A percentile compares a stretch with the other conserved stretches of the same genome.
Conservation (phyloP, 1,140 invertebrate genomes). For the Drosophila orena region DNA sequence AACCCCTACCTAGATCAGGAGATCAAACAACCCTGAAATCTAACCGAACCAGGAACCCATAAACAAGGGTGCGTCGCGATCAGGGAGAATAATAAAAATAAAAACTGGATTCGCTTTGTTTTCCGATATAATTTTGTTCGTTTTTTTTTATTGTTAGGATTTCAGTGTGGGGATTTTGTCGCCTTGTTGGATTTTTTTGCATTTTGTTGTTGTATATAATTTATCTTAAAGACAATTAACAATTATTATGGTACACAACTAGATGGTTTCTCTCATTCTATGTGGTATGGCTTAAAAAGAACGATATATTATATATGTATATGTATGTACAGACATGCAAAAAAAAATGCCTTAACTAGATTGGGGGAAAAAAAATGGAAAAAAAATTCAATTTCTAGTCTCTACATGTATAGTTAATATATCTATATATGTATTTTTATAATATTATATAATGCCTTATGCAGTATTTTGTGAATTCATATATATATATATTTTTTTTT, state of each 20-base stretch:
- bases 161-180: slow-evolving; percentile 41
- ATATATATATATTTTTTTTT: slow-evolving; percentile 16
- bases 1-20: background rate
- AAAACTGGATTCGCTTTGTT: slow-evolving; percentile 41
- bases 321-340: slow-evolving; percentile 71
- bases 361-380: slow-evolving; percentile 43
- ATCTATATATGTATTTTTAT: slow-evolving; percentile 23
- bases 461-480: slow-evolving; percentile 3
- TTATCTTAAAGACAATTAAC: slow-evolving; percentile 81
- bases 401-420: slow-evolving; percentile 33
- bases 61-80: slow-evolving; percentile 5
- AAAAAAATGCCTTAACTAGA: slow-evolving; percentile 62
- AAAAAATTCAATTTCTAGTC: slow-evolving; percentile 49
- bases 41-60: background rate
- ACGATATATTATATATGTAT: slow-evolving; percentile 17
- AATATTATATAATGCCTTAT: slow-evolving; percentile 21
- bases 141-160: slow-evolving; percentile 54
- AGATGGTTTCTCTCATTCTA: slow-evolving; percentile 39
- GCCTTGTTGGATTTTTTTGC: slow-evolving; percentile 25
- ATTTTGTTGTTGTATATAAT: slow-evolving; percentile 63
- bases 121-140: slow-evolving; percentile 48
- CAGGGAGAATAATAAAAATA: slow-evolving; percentile 10
- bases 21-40: slow-evolving; percentile 13
- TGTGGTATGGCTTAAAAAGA: slow-evolving; percentile 40
- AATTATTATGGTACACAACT: slow-evolving; percentile 69